phyloP scores from a whole-genome alignment of 2,888 invertebrate species.

The Trissolcus japonicus region DNA sequence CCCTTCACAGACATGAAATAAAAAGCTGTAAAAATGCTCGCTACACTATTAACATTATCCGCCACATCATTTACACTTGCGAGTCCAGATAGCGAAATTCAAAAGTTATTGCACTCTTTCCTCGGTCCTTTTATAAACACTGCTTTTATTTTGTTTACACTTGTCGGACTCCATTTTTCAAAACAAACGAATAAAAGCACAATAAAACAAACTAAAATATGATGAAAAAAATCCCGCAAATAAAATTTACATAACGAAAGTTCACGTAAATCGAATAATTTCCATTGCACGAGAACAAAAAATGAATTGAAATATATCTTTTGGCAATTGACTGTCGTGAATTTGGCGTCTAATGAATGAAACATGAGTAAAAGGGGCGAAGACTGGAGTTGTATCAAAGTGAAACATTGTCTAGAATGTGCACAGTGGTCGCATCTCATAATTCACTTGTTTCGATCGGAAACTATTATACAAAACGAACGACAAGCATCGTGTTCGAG shows the following conservation, averaged over 20 bases:
- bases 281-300: too few relatives aligned
- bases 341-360: conserved; percentile 32
- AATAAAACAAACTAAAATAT: too few relatives aligned
- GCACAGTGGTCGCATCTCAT: conserved; percentile 10
- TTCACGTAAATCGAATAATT: too few relatives aligned
- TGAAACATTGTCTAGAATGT: conserved; percentile 11
- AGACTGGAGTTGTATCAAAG: conserved; percentile 30
- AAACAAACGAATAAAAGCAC: too few relatives aligned
- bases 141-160: background rate
- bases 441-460: conserved; percentile 34
- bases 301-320: background rate
- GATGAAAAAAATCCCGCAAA: too few relatives aligned
- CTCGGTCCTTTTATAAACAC: background rate
- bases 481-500: conserved; percentile 23
- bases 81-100: conserved; percentile 6
- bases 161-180: too few relatives aligned
- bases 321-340: conserved; percentile 17
- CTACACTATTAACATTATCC: conserved; percentile 51
- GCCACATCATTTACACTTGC: conserved; percentile 31
- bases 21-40: conserved; percentile 47
- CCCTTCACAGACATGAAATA: conserved; percentile 39
- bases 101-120: too few relatives aligned
- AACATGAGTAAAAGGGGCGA: conserved; percentile 28
- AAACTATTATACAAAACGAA: conserved; percentile 40
- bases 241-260: too few relatives aligned